Percentiles rank a stretch among this genome's conserved stretches.
These are phyloP conservation scores for Ptychochromis oligacanthus DNA, from an alignment of 2,113 vertebrate genomes.

Conservation along the genomic window DNA sequence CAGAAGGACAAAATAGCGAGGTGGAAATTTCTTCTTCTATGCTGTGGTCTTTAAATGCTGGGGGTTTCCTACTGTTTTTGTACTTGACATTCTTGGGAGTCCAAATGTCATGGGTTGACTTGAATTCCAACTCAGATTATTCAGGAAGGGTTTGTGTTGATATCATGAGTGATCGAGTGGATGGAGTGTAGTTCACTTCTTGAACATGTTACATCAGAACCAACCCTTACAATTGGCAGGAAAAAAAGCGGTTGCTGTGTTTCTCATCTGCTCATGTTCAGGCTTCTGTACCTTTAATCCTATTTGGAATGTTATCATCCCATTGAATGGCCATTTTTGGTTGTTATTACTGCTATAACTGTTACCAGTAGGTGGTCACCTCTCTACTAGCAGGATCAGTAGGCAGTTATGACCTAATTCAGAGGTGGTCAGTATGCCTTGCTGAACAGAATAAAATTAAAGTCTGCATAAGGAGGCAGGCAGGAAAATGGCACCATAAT, in stretches of 20 bases:
- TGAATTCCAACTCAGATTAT: slow-evolving; percentile 31
- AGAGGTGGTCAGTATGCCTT: no score
- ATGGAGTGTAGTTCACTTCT: slow-evolving; percentile 3
- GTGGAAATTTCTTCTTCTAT: slow-evolving; percentile 40
- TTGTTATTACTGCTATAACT: neutral
- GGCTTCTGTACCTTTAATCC: slow-evolving; percentile 3
- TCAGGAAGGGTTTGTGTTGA: slow-evolving; percentile 38
- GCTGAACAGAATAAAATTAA: neutral
- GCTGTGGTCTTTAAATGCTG: slow-evolving; percentile 59
- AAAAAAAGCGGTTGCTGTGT: neutral
- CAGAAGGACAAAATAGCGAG: slow-evolving; percentile 30
- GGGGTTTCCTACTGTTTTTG: slow-evolving; percentile 73
- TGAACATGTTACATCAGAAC: slow-evolving; percentile 7
- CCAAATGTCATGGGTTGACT: slow-evolving; percentile 18
- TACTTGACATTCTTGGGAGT: slow-evolving; percentile 55
- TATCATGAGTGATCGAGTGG: slow-evolving; percentile 19
- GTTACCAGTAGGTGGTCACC: neutral
- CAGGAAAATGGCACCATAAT: neutral
- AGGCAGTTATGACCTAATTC: neutral
- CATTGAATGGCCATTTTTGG: neutral
- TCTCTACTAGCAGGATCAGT: neutral
- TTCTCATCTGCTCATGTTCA: slow-evolving; percentile 5
- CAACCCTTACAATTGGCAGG: neutral
- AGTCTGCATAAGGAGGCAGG: neutral
- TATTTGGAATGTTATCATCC: slow-evolving; percentile 2